Evolutionary conservation across 2,888 invertebrate genomes (phyloP), one percentile per base, ranked within the genome.

Genomic region (Trilocha varians): DNA sequence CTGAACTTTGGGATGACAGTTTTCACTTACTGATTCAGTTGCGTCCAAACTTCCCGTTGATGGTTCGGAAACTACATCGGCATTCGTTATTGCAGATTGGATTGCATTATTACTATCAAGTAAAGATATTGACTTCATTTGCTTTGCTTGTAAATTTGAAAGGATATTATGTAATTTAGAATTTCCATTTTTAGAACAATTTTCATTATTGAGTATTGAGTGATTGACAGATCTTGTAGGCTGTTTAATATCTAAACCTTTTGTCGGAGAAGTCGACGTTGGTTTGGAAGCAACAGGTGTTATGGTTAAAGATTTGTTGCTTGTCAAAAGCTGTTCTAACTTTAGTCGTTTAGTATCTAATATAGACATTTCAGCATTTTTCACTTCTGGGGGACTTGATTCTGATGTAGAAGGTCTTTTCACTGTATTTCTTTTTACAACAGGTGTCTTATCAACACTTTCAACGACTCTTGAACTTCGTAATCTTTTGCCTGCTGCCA

Each of bases 181-280:
- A 55, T 84, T 85, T n/a, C 86, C 87, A 65, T 87, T 87, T 57
- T 87, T 87, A 11, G 86, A 73, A 59, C 78, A 77, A 49, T 79
- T 84, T 52, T 84, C 80, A 52, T 79, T 85, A 53, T 80, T 82
- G 43, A 82, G 54, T 17, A 80, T 49, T 32, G 75, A 60, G 56
- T 79, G 78, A 59, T 78, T 79, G 1, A 68, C 57, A 38, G 57
- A 56, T 48, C 68, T 79, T 32, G 52, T 57, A 32, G 50, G 62
- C 52, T 69, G 74, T 57, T 70, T 77, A 18, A 62, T 57, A 47
- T 78, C 74, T 47, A 61, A 38, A 40, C 40, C 54, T 57, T 69
- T 75, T 5, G 67, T 59, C 15, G 71, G 65, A 41, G 75, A 68
- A 39, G 70, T 56, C 37, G 69, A 66, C 11, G 65, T 54, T 32